These are phyloP conservation scores for Lichenostomus cassidix DNA, from an alignment of 2,113 vertebrate species.

Conservation along the genomic window DNA sequence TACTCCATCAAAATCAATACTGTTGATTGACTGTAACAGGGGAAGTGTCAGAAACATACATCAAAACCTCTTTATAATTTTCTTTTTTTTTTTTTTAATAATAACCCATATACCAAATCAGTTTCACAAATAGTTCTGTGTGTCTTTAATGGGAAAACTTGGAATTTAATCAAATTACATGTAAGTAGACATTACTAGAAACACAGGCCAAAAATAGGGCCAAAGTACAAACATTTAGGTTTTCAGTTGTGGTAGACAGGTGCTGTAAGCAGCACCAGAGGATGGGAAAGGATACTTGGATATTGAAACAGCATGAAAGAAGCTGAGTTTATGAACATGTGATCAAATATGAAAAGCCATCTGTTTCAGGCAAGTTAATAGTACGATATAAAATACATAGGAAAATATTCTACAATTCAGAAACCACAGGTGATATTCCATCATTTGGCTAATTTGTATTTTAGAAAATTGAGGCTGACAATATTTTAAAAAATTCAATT, in stretches of 20 bases:
- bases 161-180: not conserved
- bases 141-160: not conserved
- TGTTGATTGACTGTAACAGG: not conserved
- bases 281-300: not conserved
- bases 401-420: not conserved
- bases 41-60: not conserved
- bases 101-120: not conserved
- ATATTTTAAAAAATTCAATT: not conserved
- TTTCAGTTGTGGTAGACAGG: not conserved
- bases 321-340: not conserved
- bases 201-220: not conserved
- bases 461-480: not conserved
- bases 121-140: not conserved
- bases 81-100: not conserved
- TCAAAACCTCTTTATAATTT: not conserved
- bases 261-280: not conserved
- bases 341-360: not conserved
- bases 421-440: not conserved
- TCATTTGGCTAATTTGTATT: not conserved
- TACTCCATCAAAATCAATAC: constrained; percentile 5
- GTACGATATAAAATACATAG: not conserved
- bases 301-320: not conserved
- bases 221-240: not conserved
- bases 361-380: not conserved
- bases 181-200: not conserved